Conservation (phyloP, 2,797 vertebrate genomes). For the Poeciliopsis infans region DNA sequence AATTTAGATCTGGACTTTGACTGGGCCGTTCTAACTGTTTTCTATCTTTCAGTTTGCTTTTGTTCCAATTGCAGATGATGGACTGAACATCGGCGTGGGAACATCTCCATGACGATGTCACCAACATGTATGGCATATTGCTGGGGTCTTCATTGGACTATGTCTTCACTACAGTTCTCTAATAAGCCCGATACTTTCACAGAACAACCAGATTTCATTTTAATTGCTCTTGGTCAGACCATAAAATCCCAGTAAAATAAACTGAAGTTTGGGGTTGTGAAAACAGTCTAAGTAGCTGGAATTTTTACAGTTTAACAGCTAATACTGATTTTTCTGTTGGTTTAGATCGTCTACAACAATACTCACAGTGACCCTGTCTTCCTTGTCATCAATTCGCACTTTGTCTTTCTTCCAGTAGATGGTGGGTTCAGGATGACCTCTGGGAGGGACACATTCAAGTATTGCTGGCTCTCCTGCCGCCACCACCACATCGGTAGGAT, state of each 20-base stretch:
- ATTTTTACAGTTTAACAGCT: background rate
- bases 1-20: background rate
- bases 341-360: constrained; percentile 2
- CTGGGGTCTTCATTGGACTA: background rate
- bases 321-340: constrained; percentile 8
- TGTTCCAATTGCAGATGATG: background rate
- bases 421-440: constrained; percentile 96
- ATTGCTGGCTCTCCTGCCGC: constrained; percentile 96
- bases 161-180: background rate
- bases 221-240: background rate
- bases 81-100: no score
- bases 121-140: background rate
- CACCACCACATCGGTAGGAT: constrained; percentile 96
- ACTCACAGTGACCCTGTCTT: constrained; percentile 93
- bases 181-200: background rate
- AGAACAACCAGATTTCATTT: background rate
- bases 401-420: constrained; percentile 99
- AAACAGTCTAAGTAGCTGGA: background rate
- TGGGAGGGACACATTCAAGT: constrained; percentile 94
- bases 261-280: background rate
- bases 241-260: background rate
- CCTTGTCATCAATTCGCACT: constrained; percentile 92
- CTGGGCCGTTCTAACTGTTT: background rate
- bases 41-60: background rate
- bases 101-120: background rate